phyloP scores from a whole-genome alignment of 2,797 vertebrate genomes.

The Notolabrus celidotus region DNA sequence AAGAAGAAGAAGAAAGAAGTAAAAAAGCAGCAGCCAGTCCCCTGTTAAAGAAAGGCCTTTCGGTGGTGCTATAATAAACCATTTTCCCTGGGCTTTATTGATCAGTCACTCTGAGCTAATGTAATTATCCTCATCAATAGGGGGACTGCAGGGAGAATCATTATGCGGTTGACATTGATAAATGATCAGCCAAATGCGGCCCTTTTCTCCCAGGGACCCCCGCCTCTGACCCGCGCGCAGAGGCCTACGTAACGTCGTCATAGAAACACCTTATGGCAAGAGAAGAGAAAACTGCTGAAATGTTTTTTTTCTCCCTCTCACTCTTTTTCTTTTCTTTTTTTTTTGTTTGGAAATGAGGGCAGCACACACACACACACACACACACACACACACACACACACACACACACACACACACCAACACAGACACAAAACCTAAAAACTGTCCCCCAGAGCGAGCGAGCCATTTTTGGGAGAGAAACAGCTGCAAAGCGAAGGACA shows the following conservation, averaged over 20 bases:
- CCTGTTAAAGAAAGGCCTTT: conserved; percentile 79
- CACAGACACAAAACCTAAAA: conserved; percentile 44
- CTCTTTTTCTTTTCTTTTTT: too few species aligned
- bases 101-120: conserved; percentile 99
- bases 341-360: neutral
- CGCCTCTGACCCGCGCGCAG: conserved; percentile 88
- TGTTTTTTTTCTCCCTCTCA: conserved; percentile 36
- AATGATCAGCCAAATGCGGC: conserved; percentile 98
- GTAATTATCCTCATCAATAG: conserved; percentile 99
- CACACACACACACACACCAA: conserved; percentile 44
- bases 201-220: conserved; percentile 95
- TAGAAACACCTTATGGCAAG: conserved; percentile 94
- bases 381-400: conserved; percentile 25
- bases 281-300: conserved; percentile 85
- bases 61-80: conserved; percentile 86
- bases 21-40: conserved; percentile 60
- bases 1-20: neutral
- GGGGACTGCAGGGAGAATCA: conserved; percentile 99
- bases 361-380: conserved; percentile 31
- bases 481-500: conserved; percentile 80
- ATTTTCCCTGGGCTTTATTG: conserved; percentile 98
- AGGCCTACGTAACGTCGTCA: conserved; percentile 90
- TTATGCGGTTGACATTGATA: conserved; percentile 99
- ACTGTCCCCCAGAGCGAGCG: conserved; percentile 69
- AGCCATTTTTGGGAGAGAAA: conserved; percentile 61